These are phyloP conservation scores for Ischnus inquisitorius DNA, from an alignment of 2,888 invertebrate species.

Conservation along the genomic window DNA sequence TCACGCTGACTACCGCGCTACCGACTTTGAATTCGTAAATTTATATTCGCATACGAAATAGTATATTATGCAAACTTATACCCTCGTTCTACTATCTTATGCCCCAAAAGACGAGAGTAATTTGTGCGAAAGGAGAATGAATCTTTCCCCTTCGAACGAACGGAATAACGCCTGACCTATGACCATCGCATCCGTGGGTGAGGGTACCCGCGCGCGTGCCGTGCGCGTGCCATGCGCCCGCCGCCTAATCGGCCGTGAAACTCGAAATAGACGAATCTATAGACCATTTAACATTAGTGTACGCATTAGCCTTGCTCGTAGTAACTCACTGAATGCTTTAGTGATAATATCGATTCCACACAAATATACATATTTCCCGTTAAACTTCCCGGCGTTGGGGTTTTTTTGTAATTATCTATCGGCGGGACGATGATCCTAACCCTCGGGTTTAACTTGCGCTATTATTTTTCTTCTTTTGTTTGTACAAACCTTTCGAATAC, in stretches of 20 bases:
- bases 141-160: neutral
- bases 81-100: no score
- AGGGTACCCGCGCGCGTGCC: neutral
- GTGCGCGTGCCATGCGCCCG: neutral
- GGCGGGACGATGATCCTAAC: neutral
- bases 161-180: constrained; percentile 42
- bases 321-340: constrained; percentile 9
- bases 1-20: neutral
- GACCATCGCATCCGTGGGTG: constrained; percentile 14
- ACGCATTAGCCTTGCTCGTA: neutral
- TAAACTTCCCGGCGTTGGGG: neutral
- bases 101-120: no score
- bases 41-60: constrained; percentile 52
- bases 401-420: neutral
- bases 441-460: no score
- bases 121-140: neutral
- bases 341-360: constrained; percentile 3
- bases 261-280: constrained; percentile 36
- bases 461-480: no score
- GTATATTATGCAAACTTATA: constrained; percentile 73
- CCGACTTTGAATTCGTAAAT: neutral
- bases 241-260: constrained; percentile 19
- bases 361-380: neutral
- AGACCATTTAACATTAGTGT: neutral
- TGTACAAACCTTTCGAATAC: no score